A percentile compares a stretch with the other conserved stretches of the same genome.
phyloP scores from a whole-genome alignment of 2,888 invertebrate species.

The Zhengitettix transpicula region DNA sequence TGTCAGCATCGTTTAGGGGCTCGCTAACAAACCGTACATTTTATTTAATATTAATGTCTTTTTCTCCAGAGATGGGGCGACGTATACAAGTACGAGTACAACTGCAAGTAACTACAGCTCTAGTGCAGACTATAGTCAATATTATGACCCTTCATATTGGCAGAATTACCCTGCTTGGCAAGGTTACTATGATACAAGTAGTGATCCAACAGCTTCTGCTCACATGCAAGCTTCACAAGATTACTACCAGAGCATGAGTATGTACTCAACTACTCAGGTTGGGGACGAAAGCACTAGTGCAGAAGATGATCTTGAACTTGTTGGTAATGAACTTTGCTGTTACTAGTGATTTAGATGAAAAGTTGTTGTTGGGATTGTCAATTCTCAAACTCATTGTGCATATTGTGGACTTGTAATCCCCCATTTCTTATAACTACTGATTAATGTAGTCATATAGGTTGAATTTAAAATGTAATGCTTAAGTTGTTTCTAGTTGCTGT shows the following conservation, averaged over 20 bases:
- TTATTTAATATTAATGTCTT: no score
- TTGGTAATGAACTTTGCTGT: constrained; percentile 48
- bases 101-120: constrained; percentile 18
- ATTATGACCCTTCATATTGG: constrained; percentile 77
- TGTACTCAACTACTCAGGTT: constrained; percentile 4
- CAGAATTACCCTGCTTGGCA: constrained; percentile 74
- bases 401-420: no score
- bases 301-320: constrained; percentile 53
- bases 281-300: constrained; percentile 8
- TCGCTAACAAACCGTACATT: no score
- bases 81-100: constrained; percentile 17
- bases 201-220: constrained; percentile 27
- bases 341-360: no score
- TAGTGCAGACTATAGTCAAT: constrained; percentile 48
- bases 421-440: no score
- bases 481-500: no score
- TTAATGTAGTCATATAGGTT: no score
- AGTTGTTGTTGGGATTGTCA: no score
- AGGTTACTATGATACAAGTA: constrained; percentile 34
- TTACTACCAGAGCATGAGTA: constrained; percentile 7
- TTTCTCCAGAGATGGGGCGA: no score
- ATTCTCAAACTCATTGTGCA: no score
- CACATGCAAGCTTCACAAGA: constrained; percentile 7
- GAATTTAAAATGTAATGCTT: no score
- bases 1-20: no score